phyloP scores from a whole-genome alignment of 2,888 invertebrate species.

The Arge pagana region DNA sequence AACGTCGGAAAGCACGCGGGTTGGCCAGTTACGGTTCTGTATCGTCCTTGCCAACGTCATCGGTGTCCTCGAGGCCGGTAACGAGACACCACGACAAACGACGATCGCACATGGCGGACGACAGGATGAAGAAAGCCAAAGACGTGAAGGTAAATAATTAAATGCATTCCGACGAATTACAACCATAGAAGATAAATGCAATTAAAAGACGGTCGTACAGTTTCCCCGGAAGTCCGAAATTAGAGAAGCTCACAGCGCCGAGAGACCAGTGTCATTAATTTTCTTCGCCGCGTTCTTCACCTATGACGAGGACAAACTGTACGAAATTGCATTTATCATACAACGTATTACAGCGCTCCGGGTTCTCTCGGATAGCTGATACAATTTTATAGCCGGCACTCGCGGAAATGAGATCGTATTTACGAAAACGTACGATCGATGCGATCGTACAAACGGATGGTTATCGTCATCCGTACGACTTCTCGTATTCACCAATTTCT shows the following conservation, averaged over 20 bases:
- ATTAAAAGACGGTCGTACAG: too few species aligned
- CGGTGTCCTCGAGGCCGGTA: conserved; percentile 78
- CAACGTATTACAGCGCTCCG: too few species aligned
- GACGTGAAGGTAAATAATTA: conserved; percentile 68
- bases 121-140: conserved; percentile 72
- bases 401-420: too few species aligned
- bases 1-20: conserved; percentile 53
- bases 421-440: not conserved
- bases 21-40: conserved; percentile 72
- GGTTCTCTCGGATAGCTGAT: too few species aligned
- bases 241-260: too few species aligned
- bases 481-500: conserved; percentile 13
- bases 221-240: too few species aligned
- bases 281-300: too few species aligned
- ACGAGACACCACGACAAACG: conserved; percentile 67
- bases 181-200: too few species aligned
- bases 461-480: conserved; percentile 2
- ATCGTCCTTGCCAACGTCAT: conserved; percentile 82
- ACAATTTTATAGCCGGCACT: too few species aligned
- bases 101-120: conserved; percentile 67
- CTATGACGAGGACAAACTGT: too few species aligned
- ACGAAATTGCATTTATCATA: too few species aligned
- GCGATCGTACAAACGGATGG: not conserved
- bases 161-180: not conserved
- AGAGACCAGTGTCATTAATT: too few species aligned